Conservation (phyloP, 2,797 vertebrate species). For the Pseudopleuronectes americanus region DNA sequence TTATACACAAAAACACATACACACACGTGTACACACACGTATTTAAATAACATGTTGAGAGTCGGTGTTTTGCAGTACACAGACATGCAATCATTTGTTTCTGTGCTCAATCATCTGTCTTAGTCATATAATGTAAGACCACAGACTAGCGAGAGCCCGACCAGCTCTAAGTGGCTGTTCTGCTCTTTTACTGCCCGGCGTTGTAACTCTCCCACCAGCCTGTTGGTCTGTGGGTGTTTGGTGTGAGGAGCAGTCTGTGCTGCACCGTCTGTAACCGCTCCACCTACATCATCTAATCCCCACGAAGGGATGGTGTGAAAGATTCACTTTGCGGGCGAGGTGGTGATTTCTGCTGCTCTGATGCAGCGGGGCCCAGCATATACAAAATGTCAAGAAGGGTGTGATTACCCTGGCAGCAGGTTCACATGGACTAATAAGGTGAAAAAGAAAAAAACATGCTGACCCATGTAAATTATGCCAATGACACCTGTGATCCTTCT, state of each 20-base stretch:
- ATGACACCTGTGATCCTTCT: constrained; percentile 29
- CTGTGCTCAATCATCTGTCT: constrained; percentile 42
- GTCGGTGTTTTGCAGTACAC: constrained; percentile 17
- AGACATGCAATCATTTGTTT: constrained; percentile 53
- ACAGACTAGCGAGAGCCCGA: constrained; percentile 38
- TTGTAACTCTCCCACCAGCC: constrained; percentile 40
- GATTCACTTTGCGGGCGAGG: constrained; percentile 46
- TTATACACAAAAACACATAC: background rate
- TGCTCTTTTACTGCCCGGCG: constrained; percentile 65
- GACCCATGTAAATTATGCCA: constrained; percentile 43
- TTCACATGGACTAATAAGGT: constrained; percentile 54
- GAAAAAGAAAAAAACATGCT: constrained; percentile 42
- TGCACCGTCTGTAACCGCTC: constrained; percentile 38
- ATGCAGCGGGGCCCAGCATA: background rate
- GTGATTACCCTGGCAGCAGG: constrained; percentile 54
- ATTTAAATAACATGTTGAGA: constrained; percentile 19
- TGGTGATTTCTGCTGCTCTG: constrained; percentile 63
- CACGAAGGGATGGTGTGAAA: constrained; percentile 51
- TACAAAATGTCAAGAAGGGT: constrained; percentile 27
- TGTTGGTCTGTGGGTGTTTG: constrained; percentile 71
- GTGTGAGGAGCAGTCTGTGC: constrained; percentile 69
- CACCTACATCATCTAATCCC: constrained; percentile 63
- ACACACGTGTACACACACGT: background rate
- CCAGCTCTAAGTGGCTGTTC: constrained; percentile 48
- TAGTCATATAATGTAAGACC: constrained; percentile 54